Base-by-base conservation (phyloP, 2,113 vertebrate genomes). In the Phylloscopus trochiloides region DNA sequence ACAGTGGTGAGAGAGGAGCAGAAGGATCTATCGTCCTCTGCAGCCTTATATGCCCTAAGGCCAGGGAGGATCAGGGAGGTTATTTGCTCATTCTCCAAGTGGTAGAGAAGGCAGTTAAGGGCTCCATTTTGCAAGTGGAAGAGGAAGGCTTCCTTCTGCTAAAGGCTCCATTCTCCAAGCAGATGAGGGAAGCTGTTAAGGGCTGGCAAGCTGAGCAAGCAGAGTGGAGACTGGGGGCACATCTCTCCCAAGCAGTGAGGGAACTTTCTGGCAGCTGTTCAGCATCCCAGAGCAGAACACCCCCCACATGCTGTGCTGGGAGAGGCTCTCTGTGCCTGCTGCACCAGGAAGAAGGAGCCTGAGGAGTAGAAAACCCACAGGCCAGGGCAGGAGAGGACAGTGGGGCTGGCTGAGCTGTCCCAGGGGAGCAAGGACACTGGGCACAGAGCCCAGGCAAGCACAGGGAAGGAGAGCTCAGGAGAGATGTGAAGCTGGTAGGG, bases 201-300 rank as follows among this genome's bases (percentile, higher is more conserved):
- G 32, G 31, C 36, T 40, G 47, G 32, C 52, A 58, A 34, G 9
- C 7, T 0, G 0, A 43, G 22, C 25, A 58, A 87, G 34, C 34
- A 55, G 55, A 43, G 61, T 2, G 5, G 29, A 75, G 45, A 7
- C 57, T 43, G 31, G 24, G 82, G 19, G 4, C 36, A 18, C 2
- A 8, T 42, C 62, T 73, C 29, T n/a, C 25, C 47, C 34, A 57
- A 87, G 65, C 50, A 59, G 29, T 6, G 19, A 92, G 24, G 38
- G 25, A 51, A 16, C 22, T 57, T 65, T 31, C 32, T 48, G 26
- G 28, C 45, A 83, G 54, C 47, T 38, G 20, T 9, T 91, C 45
- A 57, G 68, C 57, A 51, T 19, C 31, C 61, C 61, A 42, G 29
- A 24, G 43, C 28, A 54, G 66, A 90, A 32, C 9, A 52, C 10